Evolutionary conservation across 2,888 invertebrate species (phyloP).

Genomic region (Sepiola atlantica): DNA sequence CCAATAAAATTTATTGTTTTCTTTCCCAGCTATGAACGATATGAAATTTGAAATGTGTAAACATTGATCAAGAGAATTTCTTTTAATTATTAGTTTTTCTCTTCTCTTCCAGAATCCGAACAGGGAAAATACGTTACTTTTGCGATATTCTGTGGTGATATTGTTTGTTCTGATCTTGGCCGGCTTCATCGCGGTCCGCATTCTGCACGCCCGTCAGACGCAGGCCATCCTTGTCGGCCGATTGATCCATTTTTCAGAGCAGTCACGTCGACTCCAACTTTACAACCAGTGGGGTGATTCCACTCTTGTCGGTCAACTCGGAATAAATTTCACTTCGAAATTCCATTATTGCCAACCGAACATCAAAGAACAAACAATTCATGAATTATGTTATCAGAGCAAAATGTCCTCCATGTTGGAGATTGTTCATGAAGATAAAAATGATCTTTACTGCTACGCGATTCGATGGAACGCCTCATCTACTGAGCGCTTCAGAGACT

Average conservation of each 20-base stretch:
- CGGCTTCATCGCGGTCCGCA: background rate
- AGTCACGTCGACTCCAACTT: background rate
- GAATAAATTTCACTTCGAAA: background rate
- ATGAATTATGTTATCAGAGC: conserved; percentile 22
- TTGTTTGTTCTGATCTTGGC: conserved; percentile 34
- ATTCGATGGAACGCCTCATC: background rate
- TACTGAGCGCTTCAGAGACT: background rate
- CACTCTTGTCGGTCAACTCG: background rate
- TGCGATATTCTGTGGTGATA: background rate
- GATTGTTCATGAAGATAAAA: background rate
- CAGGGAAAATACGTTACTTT: background rate
- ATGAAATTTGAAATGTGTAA: too few species aligned
- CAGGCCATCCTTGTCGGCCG: conserved; percentile 32
- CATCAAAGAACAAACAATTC: conserved; percentile 40
- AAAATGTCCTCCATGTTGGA: background rate
- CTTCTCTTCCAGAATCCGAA: background rate
- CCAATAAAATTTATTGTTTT: too few species aligned
- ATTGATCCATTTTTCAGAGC: conserved; percentile 37
- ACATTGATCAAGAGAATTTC: too few species aligned
- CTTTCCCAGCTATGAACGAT: too few species aligned
- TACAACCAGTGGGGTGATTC: background rate
- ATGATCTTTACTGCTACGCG: background rate
- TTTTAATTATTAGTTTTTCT: background rate
- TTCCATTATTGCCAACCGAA: conserved; percentile 41
- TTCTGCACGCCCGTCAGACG: conserved; percentile 14